phyloP scores from a whole-genome alignment of 2,113 vertebrate genomes.

The Tursiops truncatus region DNA sequence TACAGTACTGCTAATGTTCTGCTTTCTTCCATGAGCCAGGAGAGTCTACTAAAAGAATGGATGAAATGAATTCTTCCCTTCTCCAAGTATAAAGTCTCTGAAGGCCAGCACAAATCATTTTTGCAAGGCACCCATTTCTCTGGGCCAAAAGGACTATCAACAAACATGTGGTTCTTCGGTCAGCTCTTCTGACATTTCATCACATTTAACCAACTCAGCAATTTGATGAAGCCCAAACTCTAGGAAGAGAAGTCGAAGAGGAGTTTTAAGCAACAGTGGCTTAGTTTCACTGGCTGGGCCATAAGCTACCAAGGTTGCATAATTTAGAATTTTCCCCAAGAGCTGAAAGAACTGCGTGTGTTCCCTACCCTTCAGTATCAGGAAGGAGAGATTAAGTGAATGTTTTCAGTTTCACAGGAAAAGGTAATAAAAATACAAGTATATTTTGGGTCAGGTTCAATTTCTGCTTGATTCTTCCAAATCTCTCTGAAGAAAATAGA shows the following conservation, averaged over 20 bases:
- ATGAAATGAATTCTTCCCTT: not conserved
- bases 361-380: constrained; percentile 67
- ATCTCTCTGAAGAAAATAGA: constrained; percentile 56
- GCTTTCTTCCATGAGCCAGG: not conserved
- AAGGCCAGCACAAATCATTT: constrained; percentile 64
- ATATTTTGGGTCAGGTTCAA: constrained; percentile 74
- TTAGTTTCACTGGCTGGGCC: constrained; percentile 26
- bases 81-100: not conserved
- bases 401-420: constrained; percentile 75
- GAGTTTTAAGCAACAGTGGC: not conserved
- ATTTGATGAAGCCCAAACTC: not conserved
- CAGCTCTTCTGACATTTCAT: constrained; percentile 56
- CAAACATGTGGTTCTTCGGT: constrained; percentile 44
- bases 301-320: constrained; percentile 59
- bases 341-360: constrained; percentile 77
- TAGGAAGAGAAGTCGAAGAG: not conserved
- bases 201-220: constrained; percentile 63
- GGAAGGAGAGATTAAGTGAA: constrained; percentile 74
- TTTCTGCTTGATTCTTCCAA: constrained; percentile 71
- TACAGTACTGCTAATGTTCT: not conserved
- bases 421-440: constrained; percentile 67
- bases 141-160: constrained; percentile 56
- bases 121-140: constrained; percentile 61
- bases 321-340: constrained; percentile 72
- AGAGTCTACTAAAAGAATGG: not conserved